These are phyloP conservation scores for Itoplectis maculator DNA, from an alignment of 2,888 invertebrate genomes.

Conservation along the genomic window DNA sequence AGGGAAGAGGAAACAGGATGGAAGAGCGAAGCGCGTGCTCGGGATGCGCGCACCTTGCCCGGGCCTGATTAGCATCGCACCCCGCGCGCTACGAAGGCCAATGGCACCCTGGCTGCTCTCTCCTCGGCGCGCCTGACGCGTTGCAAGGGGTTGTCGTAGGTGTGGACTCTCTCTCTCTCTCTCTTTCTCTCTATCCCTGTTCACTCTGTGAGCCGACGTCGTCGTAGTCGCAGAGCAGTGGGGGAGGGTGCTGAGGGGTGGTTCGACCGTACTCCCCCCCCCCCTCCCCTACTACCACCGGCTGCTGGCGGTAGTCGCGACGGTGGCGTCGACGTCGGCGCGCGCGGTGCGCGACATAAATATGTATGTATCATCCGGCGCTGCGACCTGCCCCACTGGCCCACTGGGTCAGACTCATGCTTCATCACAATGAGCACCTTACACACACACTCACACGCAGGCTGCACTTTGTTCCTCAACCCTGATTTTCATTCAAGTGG, in stretches of 20 bases:
- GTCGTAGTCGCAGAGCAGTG: too few species aligned
- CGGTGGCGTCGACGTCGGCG: slow-evolving; percentile 68
- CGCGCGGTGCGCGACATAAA: slow-evolving; percentile 83
- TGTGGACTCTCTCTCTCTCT: slow-evolving; percentile 28
- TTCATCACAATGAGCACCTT: slow-evolving; percentile 83
- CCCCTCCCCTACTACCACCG: not conserved
- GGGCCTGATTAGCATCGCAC: slow-evolving; percentile 83
- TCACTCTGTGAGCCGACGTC: slow-evolving; percentile 52
- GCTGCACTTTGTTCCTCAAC: slow-evolving; percentile 71
- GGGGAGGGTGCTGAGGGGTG: slow-evolving; percentile 67
- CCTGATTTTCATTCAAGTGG: slow-evolving; percentile 77
- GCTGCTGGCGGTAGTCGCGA: slow-evolving; percentile 13
- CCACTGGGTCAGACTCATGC: slow-evolving; percentile 84
- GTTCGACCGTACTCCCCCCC: slow-evolving; percentile 56
- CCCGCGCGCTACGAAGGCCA: slow-evolving; percentile 80
- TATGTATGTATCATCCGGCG: slow-evolving; percentile 83
- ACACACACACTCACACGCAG: slow-evolving; percentile 57
- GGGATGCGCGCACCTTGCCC: slow-evolving; percentile 82
- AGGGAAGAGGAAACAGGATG: slow-evolving; percentile 27
- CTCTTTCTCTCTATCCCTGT: too few species aligned
- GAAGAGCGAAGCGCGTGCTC: slow-evolving; percentile 78
- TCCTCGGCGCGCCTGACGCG: slow-evolving; percentile 60
- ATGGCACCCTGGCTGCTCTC: slow-evolving; percentile 79
- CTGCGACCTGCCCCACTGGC: slow-evolving; percentile 84
- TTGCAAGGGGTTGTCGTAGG: slow-evolving; percentile 56